Conservation (phyloP, 2,113 vertebrate species). For the Macquaria ambigua region DNA sequence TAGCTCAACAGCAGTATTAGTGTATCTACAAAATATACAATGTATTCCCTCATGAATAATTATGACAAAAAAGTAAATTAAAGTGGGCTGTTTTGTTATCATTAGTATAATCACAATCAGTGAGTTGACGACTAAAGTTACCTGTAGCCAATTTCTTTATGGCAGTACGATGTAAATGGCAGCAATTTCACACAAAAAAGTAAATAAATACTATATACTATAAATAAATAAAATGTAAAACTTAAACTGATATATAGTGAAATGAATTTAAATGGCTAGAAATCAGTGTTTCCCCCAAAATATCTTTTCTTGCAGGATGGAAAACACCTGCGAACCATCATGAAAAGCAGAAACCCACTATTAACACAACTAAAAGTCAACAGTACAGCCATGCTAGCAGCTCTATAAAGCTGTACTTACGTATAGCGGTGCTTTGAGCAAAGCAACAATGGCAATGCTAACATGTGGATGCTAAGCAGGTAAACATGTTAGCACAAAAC, state of each 20-base stretch:
- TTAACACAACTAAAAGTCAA: not conserved
- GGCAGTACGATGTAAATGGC: not conserved
- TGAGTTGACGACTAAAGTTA: slow-evolving; percentile 3
- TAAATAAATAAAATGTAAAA: not conserved
- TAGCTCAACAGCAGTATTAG: slow-evolving; percentile 40
- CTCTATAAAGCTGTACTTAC: not conserved
- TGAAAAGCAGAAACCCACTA: not conserved
- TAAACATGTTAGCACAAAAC: not conserved
- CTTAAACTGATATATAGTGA: not conserved
- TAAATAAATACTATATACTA: not conserved
- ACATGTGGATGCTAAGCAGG: not conserved
- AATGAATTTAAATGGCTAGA: not conserved
- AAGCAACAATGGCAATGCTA: not conserved
- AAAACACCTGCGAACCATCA: not conserved
- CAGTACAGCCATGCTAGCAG: not conserved
- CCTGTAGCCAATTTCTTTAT: not conserved
- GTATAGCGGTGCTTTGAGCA: not conserved
- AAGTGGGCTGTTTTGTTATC: slow-evolving; percentile 25
- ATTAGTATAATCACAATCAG: slow-evolving; percentile 24
- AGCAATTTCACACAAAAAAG: not conserved
- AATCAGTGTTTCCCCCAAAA: not conserved
- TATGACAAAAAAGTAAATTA: slow-evolving; percentile 37
- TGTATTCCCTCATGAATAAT: slow-evolving; percentile 48
- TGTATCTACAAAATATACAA: slow-evolving; percentile 36
- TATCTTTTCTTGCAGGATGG: not conserved